Evolutionary conservation across 2,113 vertebrate genomes (phyloP), one percentile per base, ranked within the genome.

Genomic region (Lepus americanus): DNA sequence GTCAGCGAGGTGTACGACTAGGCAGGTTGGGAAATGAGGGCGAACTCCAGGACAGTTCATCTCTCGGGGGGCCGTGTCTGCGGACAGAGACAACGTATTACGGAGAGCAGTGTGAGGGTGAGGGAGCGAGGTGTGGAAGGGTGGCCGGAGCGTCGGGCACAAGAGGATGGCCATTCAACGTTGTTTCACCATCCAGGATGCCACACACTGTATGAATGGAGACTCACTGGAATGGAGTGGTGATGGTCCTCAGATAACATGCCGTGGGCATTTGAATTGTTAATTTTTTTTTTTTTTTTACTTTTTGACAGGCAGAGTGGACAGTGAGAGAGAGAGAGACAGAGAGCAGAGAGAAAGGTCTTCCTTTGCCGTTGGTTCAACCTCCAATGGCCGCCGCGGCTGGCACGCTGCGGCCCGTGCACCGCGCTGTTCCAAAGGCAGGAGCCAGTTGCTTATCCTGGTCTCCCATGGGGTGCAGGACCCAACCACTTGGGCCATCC

Each of bases 131-230:
- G 44, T 7, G 44, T 44, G 44, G 44, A 7, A 1, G 44, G 44
- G 44, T 44, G 25, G 49, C 1, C 2, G 7, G 25, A 0, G 2
- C 2, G 9, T n/a, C 31, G 1, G 2, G 64, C 39, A 10, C 39
- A 78, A 5, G 6, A 10, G 39, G 59, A 69, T 7, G 12, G n/a
- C 17, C 55, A 12, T 29, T 10, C 14, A 0, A 6, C 63, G 16
- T 29, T 44, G 88, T 79, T 61, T 61, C 73, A 25, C 1, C 20
- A 1, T 39, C 53, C 53, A 12, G 39, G 6, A 8, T 27, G 23
- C 11, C 49, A 53, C 49, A 80, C 10, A 2, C 31, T n/a, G 14
- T 20, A 1, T 25, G 20, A 17, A 12, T 20, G 27, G 59, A 95
- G 51, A 53, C 0, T n/a, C 22, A 25, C 1, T 27, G 14, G 13